Percentiles rank a stretch among this genome's conserved stretches.
These are phyloP conservation scores for Chromis chromis DNA, from an alignment of 2,797 vertebrate genomes.

Conservation along the genomic window DNA sequence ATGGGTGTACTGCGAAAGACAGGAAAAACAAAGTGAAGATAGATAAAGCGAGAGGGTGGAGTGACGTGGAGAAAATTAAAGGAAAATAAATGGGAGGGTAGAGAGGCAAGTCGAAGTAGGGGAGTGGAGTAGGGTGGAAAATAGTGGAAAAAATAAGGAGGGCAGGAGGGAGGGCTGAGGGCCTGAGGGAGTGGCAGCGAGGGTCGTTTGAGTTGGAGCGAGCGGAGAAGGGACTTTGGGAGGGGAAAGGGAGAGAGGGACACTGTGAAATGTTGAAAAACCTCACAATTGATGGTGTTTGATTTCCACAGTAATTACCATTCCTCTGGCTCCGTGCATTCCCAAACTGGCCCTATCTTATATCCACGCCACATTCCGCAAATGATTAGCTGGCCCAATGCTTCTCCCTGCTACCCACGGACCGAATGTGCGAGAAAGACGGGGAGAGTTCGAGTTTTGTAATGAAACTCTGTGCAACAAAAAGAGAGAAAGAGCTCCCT, in stretches of 20 bases:
- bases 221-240: constrained; percentile 66
- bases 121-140: constrained; percentile 56
- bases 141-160: constrained; percentile 59
- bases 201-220: constrained; percentile 73
- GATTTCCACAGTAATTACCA: constrained; percentile 89
- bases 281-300: constrained; percentile 88
- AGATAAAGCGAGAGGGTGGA: constrained; percentile 71
- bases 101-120: constrained; percentile 50
- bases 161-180: constrained; percentile 54
- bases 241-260: constrained; percentile 63
- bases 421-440: constrained; percentile 52
- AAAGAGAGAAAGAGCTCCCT: neutral
- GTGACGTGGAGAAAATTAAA: constrained; percentile 68
- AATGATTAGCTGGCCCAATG: constrained; percentile 83
- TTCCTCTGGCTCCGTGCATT: constrained; percentile 85
- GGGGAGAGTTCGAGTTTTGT: constrained; percentile 27
- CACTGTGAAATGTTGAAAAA: constrained; percentile 85
- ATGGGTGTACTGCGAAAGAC: constrained; percentile 50
- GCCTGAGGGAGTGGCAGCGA: constrained; percentile 72
- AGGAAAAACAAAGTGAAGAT: constrained; percentile 70
- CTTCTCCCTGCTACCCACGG: constrained; percentile 75
- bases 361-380: constrained; percentile 85
- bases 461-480: neutral
- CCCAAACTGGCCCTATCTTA: constrained; percentile 86
- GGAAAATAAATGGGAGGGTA: constrained; percentile 72